Conservation (phyloP, 2,113 vertebrate genomes). For the Oryzias celebensis region DNA sequence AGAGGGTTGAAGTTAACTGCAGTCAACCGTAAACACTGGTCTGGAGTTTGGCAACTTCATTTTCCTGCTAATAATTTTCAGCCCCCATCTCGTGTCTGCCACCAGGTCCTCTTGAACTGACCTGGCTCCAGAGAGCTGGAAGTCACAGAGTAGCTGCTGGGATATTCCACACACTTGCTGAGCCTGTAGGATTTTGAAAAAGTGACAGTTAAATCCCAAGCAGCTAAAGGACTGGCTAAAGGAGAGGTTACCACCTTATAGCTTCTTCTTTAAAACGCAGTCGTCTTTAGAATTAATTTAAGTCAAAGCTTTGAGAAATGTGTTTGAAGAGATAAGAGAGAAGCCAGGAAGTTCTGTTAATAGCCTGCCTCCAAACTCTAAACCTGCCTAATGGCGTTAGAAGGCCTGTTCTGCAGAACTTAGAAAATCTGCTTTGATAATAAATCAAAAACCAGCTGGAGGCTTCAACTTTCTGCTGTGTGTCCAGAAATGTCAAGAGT, state of each 20-base stretch:
- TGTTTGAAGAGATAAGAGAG: constrained; percentile 66
- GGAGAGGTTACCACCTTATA: constrained; percentile 17
- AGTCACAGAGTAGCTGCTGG: no score
- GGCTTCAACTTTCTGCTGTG: constrained; percentile 40
- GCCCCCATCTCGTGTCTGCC: no score
- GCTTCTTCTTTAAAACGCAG: constrained; percentile 58
- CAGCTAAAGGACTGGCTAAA: neutral
- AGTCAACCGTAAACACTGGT: no score
- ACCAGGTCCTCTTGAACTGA: no score
- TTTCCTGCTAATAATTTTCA: no score
- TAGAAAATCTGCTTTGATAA: constrained; percentile 44
- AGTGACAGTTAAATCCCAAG: constrained; percentile 38
- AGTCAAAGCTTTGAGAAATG: constrained; percentile 62
- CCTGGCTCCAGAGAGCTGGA: no score
- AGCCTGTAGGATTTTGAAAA: constrained; percentile 15
- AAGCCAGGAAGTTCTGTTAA: constrained; percentile 29
- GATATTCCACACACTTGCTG: constrained; percentile 2
- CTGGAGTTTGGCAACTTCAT: no score
- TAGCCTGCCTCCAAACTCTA: constrained; percentile 39
- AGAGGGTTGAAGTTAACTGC: no score
- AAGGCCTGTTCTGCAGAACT: constrained; percentile 34
- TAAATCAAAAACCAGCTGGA: constrained; percentile 31
- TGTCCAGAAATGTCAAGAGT: constrained; percentile 55
- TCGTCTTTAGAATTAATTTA: constrained; percentile 65
- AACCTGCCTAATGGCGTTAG: constrained; percentile 54